Conservation (phyloP, 2,113 vertebrate species). For the Vidua macroura region DNA sequence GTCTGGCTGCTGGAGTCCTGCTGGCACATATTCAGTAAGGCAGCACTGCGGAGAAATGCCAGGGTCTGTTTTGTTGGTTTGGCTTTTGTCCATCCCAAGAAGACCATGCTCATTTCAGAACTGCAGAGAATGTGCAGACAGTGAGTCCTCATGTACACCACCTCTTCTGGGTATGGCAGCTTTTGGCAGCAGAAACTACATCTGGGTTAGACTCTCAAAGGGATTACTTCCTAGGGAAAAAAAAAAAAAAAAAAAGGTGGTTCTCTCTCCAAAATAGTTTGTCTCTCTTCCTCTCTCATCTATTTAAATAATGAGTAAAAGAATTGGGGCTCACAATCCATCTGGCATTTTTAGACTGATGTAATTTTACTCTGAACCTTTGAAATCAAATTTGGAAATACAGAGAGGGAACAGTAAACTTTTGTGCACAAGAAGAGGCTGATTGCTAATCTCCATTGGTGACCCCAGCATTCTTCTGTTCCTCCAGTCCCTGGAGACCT, state of each 20-base stretch:
- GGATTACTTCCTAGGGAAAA: neutral
- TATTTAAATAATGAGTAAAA: neutral
- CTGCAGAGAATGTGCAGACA: neutral
- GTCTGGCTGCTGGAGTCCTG: neutral
- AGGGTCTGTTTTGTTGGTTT: conserved; percentile 3
- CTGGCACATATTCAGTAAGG: neutral
- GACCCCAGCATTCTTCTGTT: neutral
- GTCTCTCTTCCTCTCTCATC: neutral
- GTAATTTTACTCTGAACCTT: neutral
- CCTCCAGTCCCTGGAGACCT: neutral
- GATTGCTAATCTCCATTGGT: neutral
- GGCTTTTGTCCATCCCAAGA: neutral
- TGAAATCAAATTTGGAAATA: neutral
- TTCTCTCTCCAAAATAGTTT: conserved; percentile 19
- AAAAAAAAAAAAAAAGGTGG: neutral
- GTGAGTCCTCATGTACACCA: neutral
- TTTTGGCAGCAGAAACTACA: neutral
- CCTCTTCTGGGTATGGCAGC: neutral
- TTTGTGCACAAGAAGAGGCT: neutral
- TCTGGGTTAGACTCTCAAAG: neutral
- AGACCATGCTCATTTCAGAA: neutral
- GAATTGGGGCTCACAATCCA: neutral
- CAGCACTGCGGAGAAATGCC: neutral
- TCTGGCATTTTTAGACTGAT: neutral
- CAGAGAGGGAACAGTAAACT: neutral